Evolutionary conservation across 2,113 vertebrate species (phyloP).

Genomic region (Lonchura striata): DNA sequence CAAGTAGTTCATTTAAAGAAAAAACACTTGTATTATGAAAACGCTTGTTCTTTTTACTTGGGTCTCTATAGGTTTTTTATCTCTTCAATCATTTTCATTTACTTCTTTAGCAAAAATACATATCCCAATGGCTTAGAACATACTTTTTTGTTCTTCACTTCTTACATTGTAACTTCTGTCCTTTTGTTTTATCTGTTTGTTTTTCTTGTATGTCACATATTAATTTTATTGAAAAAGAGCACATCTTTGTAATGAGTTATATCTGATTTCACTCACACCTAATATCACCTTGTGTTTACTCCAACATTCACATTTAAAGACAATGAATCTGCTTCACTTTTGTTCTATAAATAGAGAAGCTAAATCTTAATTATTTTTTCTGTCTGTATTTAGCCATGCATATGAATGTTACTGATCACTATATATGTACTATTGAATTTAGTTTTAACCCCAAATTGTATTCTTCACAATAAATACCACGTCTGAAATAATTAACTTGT

Average conservation of each 20-base stretch:
- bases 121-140: not conserved
- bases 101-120: not conserved
- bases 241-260: not conserved
- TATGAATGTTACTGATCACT: constrained; percentile 58
- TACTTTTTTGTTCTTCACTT: constrained; percentile 15
- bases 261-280: constrained; percentile 17
- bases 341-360: constrained; percentile 68
- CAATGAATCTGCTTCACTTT: constrained; percentile 64
- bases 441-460: constrained; percentile 56
- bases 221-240: not conserved
- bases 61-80: not conserved
- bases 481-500: constrained; percentile 44
- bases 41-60: constrained; percentile 5
- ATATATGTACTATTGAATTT: constrained; percentile 31
- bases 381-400: constrained; percentile 55
- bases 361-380: constrained; percentile 69
- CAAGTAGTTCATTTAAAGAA: not conserved
- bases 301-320: constrained; percentile 53
- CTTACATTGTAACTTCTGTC: not conserved
- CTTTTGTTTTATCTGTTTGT: not conserved
- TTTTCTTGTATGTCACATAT: not conserved
- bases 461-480: constrained; percentile 7
- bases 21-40: not conserved
- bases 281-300: constrained; percentile 10
- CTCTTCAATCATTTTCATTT: constrained; percentile 23